A percentile compares a stretch with the other conserved stretches of the same genome.
Evolutionary conservation across 2,797 vertebrate species (phyloP).

Genomic region (Channallabes apus): DNA sequence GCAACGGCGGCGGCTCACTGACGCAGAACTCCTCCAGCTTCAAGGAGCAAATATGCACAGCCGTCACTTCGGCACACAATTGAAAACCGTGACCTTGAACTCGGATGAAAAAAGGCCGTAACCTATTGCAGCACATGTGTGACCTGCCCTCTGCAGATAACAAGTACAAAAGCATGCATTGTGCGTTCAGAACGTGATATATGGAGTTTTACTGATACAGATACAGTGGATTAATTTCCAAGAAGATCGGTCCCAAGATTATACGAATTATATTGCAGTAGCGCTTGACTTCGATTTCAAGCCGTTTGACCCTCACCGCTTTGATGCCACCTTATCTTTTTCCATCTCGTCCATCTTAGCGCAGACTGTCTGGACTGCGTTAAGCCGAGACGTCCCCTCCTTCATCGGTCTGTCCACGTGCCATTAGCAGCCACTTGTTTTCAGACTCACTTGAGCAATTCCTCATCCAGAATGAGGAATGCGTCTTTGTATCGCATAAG

Average conservation of each 20-base stretch:
- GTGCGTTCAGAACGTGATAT: constrained; percentile 8
- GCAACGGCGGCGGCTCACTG: constrained; percentile 35
- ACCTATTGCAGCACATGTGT: constrained; percentile 27
- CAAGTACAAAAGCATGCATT: constrained; percentile 24
- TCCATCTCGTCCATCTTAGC: constrained; percentile 11
- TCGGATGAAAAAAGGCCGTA: constrained; percentile 41
- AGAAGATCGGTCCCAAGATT: not conserved
- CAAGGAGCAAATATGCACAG: constrained; percentile 46
- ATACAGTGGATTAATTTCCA: not conserved
- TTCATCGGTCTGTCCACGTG: constrained; percentile 44
- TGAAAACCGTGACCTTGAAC: constrained; percentile 51
- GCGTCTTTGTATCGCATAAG: constrained; percentile 49
- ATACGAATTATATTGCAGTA: constrained; percentile 17
- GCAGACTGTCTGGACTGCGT: not conserved
- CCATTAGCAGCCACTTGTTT: constrained; percentile 55
- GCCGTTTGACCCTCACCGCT: constrained; percentile 19
- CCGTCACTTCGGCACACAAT: constrained; percentile 39
- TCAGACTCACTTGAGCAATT: constrained; percentile 59
- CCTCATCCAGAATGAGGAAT: constrained; percentile 66
- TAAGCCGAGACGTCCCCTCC: constrained; percentile 44
- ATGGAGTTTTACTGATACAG: constrained; percentile 13
- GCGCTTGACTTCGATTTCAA: constrained; percentile 15
- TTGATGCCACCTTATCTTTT: constrained; percentile 22
- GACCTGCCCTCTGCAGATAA: constrained; percentile 30
- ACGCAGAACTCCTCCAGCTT: constrained; percentile 44